These are phyloP conservation scores for Hexactinellida sp. DNA, from an alignment of 37 sponge, comb jelly and placozoan species.

Conservation along the genomic window DNA sequence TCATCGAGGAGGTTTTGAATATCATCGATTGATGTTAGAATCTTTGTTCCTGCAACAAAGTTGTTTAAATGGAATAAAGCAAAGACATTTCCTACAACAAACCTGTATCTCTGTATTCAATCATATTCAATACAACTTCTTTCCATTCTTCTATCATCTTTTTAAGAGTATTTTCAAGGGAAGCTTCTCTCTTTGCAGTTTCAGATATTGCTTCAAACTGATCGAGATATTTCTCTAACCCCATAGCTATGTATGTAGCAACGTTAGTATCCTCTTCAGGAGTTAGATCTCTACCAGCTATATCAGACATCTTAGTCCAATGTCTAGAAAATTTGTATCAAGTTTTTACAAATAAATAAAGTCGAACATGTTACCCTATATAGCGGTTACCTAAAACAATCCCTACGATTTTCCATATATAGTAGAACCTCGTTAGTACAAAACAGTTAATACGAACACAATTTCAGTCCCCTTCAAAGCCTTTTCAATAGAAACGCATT, in stretches of 20 bases:
- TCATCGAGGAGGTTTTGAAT: conserved; percentile 95
- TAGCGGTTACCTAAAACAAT: too few species aligned
- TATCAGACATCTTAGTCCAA: conserved; percentile 85
- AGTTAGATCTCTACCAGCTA: conserved; percentile 67
- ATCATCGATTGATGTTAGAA: conserved; percentile 88
- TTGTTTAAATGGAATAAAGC: background rate
- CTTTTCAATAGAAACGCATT: too few species aligned
- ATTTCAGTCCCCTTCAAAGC: too few species aligned
- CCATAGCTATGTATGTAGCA: conserved; percentile 72
- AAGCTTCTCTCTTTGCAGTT: conserved; percentile 91
- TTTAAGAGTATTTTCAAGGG: conserved; percentile 95
- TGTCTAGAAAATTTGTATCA: conserved; percentile 17
- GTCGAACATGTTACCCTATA: too few species aligned
- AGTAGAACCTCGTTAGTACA: too few species aligned
- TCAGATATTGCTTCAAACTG: conserved; percentile 97
- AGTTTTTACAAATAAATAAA: background rate
- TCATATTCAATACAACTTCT: conserved; percentile 41
- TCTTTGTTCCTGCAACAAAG: conserved; percentile 63
- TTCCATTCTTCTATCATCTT: conserved; percentile 95
- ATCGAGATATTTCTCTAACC: conserved; percentile 81
- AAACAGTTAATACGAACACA: too few species aligned
- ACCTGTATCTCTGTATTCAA: background rate
- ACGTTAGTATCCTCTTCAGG: conserved; percentile 76
- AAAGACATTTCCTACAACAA: background rate
- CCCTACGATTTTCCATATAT: too few species aligned